Conservation (phyloP, 2,113 vertebrate genomes). For the Bufo bufo region DNA sequence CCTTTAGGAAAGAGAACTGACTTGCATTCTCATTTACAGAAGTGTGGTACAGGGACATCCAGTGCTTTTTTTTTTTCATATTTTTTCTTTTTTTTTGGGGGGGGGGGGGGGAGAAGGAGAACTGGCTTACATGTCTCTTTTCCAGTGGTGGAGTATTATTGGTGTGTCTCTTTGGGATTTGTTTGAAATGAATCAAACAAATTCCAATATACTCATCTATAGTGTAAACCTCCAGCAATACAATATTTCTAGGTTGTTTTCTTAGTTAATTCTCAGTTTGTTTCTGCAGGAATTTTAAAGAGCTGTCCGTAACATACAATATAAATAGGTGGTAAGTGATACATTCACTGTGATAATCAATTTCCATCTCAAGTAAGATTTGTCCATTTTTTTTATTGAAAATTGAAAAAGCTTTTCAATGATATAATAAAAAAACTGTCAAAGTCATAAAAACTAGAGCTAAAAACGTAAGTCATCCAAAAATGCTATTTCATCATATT, state of each 20-base stretch:
- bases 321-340: background rate
- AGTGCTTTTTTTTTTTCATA: too few relatives aligned
- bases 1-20: too few relatives aligned
- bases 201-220: background rate
- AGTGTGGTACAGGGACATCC: too few relatives aligned
- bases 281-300: background rate
- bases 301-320: background rate
- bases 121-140: too few relatives aligned
- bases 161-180: background rate
- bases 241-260: background rate
- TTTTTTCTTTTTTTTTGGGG: too few relatives aligned
- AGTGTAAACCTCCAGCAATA: background rate
- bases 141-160: too few relatives aligned
- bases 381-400: background rate
- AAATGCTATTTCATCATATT: background rate
- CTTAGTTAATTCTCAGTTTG: background rate
- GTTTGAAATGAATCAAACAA: background rate
- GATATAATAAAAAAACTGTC: background rate
- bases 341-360: background rate
- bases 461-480: background rate
- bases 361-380: background rate
- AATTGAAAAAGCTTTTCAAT: background rate
- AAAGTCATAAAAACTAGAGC: background rate
- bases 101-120: too few relatives aligned
- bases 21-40: too few relatives aligned